Percentiles rank a stretch among this genome's conserved stretches.
These are phyloP conservation scores for Callipepla californica DNA, from an alignment of 2,113 vertebrate genomes.

Conservation along the genomic window DNA sequence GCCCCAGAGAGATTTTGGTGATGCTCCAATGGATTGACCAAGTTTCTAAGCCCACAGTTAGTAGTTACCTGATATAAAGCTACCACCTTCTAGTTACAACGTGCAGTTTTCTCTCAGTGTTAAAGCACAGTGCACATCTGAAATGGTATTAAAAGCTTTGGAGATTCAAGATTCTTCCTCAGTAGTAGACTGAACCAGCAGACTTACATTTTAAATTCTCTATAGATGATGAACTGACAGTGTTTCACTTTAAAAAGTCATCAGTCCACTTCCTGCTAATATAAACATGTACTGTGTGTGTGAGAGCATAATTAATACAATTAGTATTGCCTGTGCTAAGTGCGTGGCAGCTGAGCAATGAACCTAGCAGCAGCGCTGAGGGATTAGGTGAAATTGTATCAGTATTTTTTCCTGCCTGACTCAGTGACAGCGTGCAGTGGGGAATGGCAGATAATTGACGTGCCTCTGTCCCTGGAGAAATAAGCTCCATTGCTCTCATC, in stretches of 20 bases:
- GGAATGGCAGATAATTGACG: constrained; percentile 57
- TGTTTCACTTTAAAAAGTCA: not conserved
- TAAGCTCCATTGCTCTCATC: constrained; percentile 25
- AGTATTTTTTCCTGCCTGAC: not conserved
- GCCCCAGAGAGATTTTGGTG: not conserved
- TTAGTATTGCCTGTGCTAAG: constrained; percentile 30
- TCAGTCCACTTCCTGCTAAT: not conserved
- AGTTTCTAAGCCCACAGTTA: not conserved
- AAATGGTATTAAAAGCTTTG: not conserved
- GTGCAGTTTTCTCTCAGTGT: not conserved
- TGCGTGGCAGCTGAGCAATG: constrained; percentile 41
- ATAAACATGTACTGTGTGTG: not conserved
- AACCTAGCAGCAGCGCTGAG: constrained; percentile 29
- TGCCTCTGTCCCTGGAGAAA: constrained; percentile 61
- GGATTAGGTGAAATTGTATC: constrained; percentile 63
- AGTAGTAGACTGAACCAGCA: not conserved
- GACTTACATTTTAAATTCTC: not conserved
- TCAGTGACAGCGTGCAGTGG: constrained; percentile 16
- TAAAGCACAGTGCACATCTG: not conserved
- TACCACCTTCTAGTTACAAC: not conserved
- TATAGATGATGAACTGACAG: not conserved
- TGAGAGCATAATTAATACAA: constrained; percentile 43
- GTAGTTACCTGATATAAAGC: not conserved
- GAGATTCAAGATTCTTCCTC: not conserved
- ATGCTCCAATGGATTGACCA: not conserved